Evolutionary conservation across 2,888 invertebrate genomes (phyloP).

Genomic region (Nipponacmea schrenckii): DNA sequence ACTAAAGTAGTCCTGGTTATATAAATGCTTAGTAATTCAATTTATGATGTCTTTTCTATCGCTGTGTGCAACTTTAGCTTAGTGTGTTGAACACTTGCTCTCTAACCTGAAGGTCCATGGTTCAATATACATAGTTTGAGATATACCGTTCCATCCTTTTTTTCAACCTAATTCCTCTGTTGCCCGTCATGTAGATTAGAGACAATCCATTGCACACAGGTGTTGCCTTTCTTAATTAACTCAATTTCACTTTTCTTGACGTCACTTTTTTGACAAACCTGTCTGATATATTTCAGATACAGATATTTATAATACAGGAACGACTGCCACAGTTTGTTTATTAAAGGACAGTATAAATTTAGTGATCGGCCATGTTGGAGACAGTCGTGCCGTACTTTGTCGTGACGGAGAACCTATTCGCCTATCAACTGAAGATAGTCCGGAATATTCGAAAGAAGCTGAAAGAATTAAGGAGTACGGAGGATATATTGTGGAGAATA

Average conservation of each 20-base stretch:
- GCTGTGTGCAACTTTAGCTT: not conserved
- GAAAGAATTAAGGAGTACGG: conserved; percentile 67
- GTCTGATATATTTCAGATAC: conserved; percentile 27
- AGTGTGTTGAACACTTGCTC: not conserved
- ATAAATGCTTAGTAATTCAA: no score
- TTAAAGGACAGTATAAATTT: conserved; percentile 69
- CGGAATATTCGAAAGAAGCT: conserved; percentile 68
- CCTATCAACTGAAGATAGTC: conserved; percentile 70
- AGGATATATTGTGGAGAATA: conserved; percentile 66
- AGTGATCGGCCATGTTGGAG: conserved; percentile 71
- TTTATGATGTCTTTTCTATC: no score
- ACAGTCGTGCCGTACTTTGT: conserved; percentile 70
- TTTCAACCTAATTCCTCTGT: no score
- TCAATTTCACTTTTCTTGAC: no score
- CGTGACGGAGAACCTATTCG: conserved; percentile 68
- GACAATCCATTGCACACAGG: not conserved
- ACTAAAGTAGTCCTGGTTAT: no score
- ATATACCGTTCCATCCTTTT: no score
- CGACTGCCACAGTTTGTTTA: conserved; percentile 71
- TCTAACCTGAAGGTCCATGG: not conserved
- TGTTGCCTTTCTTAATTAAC: no score
- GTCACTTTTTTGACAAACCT: no score
- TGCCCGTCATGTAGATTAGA: not conserved
- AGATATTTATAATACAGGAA: conserved; percentile 64
- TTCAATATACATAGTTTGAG: not conserved